These are phyloP conservation scores for Poecilia picta DNA, from an alignment of 2,797 vertebrate species.

Conservation along the genomic window DNA sequence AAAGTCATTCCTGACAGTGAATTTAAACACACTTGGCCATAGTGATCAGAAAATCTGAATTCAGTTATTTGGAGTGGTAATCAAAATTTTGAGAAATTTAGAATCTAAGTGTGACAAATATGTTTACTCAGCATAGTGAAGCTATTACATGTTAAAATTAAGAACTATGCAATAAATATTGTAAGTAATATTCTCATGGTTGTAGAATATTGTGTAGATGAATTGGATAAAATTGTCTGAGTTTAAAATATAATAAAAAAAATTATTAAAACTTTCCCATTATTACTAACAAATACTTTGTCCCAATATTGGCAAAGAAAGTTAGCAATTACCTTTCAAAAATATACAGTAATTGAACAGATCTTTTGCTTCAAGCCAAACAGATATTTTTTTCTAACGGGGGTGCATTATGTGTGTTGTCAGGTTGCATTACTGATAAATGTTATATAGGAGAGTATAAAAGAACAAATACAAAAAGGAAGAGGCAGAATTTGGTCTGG, in stretches of 20 bases:
- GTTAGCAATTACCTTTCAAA: background rate
- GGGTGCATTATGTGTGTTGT: slow-evolving; percentile 21
- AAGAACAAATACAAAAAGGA: slow-evolving; percentile 38
- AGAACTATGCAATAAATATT: background rate
- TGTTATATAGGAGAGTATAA: slow-evolving; percentile 33
- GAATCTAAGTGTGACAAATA: background rate
- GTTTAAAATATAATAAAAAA: background rate
- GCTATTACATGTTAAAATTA: background rate
- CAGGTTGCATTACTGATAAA: slow-evolving; percentile 21
- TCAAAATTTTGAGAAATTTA: background rate
- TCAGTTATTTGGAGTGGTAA: background rate
- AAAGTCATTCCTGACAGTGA: background rate
- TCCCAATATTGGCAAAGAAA: background rate
- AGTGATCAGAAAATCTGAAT: background rate
- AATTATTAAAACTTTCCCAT: background rate
- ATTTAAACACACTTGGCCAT: background rate
- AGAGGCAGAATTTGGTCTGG: slow-evolving; percentile 35
- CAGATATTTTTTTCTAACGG: slow-evolving; percentile 11
- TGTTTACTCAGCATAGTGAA: background rate
- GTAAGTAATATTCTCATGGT: background rate
- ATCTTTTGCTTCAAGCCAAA: background rate
- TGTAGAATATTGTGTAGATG: background rate
- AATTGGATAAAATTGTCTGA: background rate
- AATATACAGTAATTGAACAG: background rate
- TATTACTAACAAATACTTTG: background rate